Percentiles rank a stretch among this genome's conserved stretches.
Conservation (phyloP, 2,113 vertebrate genomes). For the Oenanthe oenanthe region DNA sequence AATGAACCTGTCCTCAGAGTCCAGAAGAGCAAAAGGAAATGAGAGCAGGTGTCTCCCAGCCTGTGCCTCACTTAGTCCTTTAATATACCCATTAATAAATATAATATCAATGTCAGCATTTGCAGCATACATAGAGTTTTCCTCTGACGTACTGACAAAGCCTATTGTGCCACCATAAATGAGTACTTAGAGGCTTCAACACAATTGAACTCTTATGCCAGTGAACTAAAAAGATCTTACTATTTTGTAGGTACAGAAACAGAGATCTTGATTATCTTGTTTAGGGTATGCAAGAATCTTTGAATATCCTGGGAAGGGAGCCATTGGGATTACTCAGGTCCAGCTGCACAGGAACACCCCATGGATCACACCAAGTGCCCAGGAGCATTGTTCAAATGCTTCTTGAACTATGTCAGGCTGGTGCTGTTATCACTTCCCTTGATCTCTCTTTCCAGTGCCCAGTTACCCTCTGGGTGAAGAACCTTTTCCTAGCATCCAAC, state of each 20-base stretch:
- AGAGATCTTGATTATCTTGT: background rate
- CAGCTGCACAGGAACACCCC: too few relatives aligned
- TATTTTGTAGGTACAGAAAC: background rate
- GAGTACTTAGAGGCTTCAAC: background rate
- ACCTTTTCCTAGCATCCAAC: background rate
- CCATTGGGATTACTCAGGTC: background rate
- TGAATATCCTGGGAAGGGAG: background rate
- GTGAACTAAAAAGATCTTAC: background rate
- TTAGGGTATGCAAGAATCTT: background rate
- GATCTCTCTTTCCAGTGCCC: background rate
- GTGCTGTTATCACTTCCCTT: background rate
- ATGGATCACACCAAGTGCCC: background rate
- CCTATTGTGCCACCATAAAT: background rate
- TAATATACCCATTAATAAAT: background rate
- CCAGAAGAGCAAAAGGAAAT: background rate
- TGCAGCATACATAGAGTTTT: background rate
- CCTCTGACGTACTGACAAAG: background rate
- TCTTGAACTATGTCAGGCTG: background rate
- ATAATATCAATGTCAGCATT: background rate
- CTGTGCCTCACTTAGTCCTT: background rate
- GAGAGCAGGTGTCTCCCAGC: background rate
- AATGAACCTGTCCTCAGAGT: background rate
- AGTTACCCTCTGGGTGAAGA: background rate
- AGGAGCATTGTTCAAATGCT: background rate
- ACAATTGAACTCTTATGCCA: background rate